Percentiles rank a stretch among this genome's conserved stretches.
These are phyloP conservation scores for Strigamia crassipes DNA, from an alignment of 2,888 invertebrate genomes.

Conservation along the genomic window DNA sequence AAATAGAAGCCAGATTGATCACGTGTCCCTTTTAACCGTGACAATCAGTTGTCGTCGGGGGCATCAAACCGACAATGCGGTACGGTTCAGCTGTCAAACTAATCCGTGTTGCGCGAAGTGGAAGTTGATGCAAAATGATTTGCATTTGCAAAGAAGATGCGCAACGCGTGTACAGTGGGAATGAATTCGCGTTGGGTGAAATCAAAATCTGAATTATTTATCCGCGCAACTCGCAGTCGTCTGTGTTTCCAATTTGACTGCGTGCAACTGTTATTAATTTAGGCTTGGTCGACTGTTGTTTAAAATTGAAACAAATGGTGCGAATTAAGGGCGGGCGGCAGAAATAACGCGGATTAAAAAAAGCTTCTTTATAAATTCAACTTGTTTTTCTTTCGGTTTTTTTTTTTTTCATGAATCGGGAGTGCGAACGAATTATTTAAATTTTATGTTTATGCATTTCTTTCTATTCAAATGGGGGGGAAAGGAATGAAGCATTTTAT, in stretches of 20 bases:
- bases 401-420: not conserved
- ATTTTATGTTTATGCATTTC: not conserved
- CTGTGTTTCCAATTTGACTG: not conserved
- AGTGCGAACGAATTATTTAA: not conserved
- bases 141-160: not conserved
- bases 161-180: not conserved
- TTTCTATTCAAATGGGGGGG: not conserved
- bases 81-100: slow-evolving; percentile 28
- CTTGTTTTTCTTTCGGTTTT: not conserved
- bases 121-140: slow-evolving; percentile 21
- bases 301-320: not conserved
- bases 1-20: slow-evolving; percentile 32
- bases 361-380: not conserved
- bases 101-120: slow-evolving; percentile 18
- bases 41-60: slow-evolving; percentile 26
- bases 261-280: not conserved
- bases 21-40: slow-evolving; percentile 29
- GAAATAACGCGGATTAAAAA: not conserved
- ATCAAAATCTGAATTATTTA: not conserved
- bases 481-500: not conserved
- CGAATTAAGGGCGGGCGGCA: not conserved
- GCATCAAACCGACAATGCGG: slow-evolving; percentile 2
- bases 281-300: not conserved
- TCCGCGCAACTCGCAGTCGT: not conserved
- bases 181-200: not conserved